A percentile compares a stretch with the other conserved stretches of the same genome.
Conservation (phyloP, 2,113 vertebrate genomes). For the Hyperopisus bebe region DNA sequence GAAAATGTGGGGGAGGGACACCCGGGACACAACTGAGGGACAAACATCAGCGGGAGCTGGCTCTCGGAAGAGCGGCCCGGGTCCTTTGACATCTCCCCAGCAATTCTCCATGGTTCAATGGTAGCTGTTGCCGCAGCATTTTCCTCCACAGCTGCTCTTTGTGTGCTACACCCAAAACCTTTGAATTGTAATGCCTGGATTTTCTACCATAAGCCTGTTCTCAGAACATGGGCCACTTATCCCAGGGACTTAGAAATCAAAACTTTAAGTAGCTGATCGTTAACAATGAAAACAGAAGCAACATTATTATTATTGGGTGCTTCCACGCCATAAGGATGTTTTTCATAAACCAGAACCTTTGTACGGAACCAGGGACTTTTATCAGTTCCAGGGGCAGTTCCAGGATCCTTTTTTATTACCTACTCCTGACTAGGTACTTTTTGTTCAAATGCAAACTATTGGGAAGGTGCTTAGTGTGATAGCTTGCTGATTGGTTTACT, state of each 20-base stretch:
- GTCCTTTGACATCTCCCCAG: background rate
- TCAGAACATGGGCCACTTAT: background rate
- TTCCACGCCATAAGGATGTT: background rate
- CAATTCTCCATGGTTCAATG: background rate
- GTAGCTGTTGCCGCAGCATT: background rate
- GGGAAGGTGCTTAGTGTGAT: too few species aligned
- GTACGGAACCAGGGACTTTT: background rate
- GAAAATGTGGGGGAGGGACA: background rate
- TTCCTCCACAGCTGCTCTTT: background rate
- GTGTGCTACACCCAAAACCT: background rate
- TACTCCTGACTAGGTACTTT: background rate
- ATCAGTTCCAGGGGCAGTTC: background rate
- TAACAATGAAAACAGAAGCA: background rate
- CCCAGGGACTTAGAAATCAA: background rate
- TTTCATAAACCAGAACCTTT: background rate
- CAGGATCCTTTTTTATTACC: background rate
- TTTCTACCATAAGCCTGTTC: background rate
- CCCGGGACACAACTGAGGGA: background rate
- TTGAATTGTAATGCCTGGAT: slow-evolving; percentile 5
- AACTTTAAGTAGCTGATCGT: background rate
- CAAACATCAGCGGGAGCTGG: background rate
- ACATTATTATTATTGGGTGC: background rate
- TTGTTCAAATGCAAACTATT: background rate
- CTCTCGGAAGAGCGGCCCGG: background rate
- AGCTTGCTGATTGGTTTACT: too few species aligned